Percentiles rank a stretch among this genome's conserved stretches.
Evolutionary conservation across 2,797 vertebrate species (phyloP).

Genomic region (Helostoma temminkii): DNA sequence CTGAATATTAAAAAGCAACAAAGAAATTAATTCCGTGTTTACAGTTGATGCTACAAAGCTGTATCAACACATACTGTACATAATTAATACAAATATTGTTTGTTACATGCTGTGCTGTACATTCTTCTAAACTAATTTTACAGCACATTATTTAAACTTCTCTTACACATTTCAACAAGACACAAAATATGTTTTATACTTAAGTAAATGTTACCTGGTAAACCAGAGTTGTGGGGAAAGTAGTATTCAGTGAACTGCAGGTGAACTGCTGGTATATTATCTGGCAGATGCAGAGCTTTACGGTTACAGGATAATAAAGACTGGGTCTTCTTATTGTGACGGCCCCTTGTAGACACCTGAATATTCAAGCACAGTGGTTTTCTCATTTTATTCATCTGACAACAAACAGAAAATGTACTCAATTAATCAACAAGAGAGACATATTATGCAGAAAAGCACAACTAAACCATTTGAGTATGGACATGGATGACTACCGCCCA

Average conservation of each 20-base stretch:
- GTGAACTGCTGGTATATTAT: constrained; percentile 91
- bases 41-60: background rate
- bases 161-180: background rate
- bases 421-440: background rate
- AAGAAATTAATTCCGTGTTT: background rate
- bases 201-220: constrained; percentile 85
- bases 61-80: background rate
- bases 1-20: background rate
- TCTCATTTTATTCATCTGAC: background rate
- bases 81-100: background rate
- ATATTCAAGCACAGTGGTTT: constrained; percentile 15
- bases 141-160: background rate
- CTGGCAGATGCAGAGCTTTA: constrained; percentile 86
- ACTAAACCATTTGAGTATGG: constrained; percentile 9
- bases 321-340: constrained; percentile 92
- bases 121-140: background rate
- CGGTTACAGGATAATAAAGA: constrained; percentile 93
- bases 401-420: background rate
- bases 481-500: constrained; percentile 21
- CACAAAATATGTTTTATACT: background rate
- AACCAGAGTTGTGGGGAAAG: constrained; percentile 90
- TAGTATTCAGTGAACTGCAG: constrained; percentile 98
- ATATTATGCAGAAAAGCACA: background rate
- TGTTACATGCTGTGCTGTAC: too few relatives aligned
- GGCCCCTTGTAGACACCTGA: constrained; percentile 94